These are phyloP conservation scores for Trissonchulus sp. DNA, from an alignment of 2,888 invertebrate genomes.

Conservation along the genomic window DNA sequence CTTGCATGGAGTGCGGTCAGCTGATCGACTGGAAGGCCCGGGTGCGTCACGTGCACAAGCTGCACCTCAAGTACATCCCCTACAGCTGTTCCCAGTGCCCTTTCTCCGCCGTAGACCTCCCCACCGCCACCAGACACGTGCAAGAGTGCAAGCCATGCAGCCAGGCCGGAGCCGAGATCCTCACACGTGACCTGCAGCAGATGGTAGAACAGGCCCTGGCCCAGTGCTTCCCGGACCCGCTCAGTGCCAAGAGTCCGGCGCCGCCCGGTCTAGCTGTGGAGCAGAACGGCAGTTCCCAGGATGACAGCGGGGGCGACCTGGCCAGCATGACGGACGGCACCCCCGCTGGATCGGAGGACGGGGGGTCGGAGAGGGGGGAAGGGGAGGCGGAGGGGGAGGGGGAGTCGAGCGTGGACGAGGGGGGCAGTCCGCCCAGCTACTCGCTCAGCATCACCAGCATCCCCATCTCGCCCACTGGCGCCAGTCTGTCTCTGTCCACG, in stretches of 20 bases:
- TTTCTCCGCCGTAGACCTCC: constrained; percentile 28
- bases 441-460: constrained; percentile 3
- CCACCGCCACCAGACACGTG: constrained; percentile 34
- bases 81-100: constrained; percentile 36
- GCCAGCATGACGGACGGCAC: neutral
- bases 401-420: neutral
- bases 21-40: constrained; percentile 32
- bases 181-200: constrained; percentile 19
- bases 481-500: neutral
- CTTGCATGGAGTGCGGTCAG: constrained; percentile 39
- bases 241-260: neutral
- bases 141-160: constrained; percentile 33
- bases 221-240: constrained; percentile 13
- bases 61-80: constrained; percentile 31
- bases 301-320: neutral
- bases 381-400: neutral
- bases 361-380: neutral
- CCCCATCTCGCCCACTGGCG: neutral
- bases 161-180: constrained; percentile 17
- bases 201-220: constrained; percentile 10
- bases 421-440: neutral
- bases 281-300: neutral
- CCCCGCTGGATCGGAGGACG: neutral
- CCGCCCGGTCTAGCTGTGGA: neutral
- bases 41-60: constrained; percentile 33